These are phyloP conservation scores for Amorpha juglandis DNA, from an alignment of 2,888 invertebrate species.

Conservation along the genomic window DNA sequence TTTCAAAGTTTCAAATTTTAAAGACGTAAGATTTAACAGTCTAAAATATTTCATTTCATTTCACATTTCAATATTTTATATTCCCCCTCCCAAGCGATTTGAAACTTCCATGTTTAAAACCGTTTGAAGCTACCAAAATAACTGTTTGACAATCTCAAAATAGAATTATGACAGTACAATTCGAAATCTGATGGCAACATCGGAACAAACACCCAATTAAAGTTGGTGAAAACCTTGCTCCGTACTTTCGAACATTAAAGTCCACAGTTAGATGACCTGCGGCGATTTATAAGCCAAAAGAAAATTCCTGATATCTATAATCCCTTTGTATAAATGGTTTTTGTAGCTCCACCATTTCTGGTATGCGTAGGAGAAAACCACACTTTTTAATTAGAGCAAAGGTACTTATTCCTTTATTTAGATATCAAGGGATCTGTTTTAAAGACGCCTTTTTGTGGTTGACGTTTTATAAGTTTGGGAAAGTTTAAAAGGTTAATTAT, in stretches of 20 bases:
- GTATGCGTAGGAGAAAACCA: conserved; percentile 20
- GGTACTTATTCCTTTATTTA: conserved; percentile 18
- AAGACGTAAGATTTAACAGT: too few species aligned
- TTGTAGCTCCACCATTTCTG: conserved; percentile 18
- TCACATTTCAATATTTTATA: too few species aligned
- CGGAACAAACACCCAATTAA: conserved; percentile 1
- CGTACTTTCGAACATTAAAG: not conserved
- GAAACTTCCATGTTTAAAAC: not conserved
- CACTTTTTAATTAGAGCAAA: conserved; percentile 26
- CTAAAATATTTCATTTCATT: too few species aligned
- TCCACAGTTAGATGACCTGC: conserved; percentile 7
- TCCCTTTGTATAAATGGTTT: conserved; percentile 3
- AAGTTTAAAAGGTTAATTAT: not conserved
- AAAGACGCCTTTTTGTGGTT: conserved; percentile 5
- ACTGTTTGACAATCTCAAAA: not conserved
- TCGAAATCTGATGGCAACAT: not conserved
- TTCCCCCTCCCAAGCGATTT: too few species aligned
- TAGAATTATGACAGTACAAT: not conserved
- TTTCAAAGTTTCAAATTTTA: too few species aligned
- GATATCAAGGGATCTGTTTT: not conserved
- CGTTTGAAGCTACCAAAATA: not conserved
- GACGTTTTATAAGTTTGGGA: not conserved
- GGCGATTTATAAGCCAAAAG: not conserved
- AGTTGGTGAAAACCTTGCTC: not conserved
- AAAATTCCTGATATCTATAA: not conserved